Evolutionary conservation across 2,113 vertebrate genomes (phyloP), one percentile per base, ranked within the genome.

Genomic region (Sinocyclocheilus grahami): DNA sequence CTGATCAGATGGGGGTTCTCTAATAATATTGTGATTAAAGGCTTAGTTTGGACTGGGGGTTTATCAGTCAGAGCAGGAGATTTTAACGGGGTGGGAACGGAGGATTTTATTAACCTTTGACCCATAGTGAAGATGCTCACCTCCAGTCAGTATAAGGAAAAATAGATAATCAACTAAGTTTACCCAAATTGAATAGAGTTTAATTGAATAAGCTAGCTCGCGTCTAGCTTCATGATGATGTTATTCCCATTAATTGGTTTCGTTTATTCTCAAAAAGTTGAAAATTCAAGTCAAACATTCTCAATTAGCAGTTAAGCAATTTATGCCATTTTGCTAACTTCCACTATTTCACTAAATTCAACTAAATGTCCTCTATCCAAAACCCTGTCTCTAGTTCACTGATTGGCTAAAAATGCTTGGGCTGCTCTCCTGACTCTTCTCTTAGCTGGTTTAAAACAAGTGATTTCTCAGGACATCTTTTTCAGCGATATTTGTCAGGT

Each of bases 11-110:
- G 83, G 81, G 86, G 88, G 88, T 90, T 84, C 74, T 87, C 51
- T 51, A 71, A 89, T 88, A 90, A 90, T 89, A 89, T 90, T 92
- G 90, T 89, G 90, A 92, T 90, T 91, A 90, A 82, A 89, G 89
- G 91, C 90, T 90, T 81, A 63, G 58, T 24, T 81, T 92, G 87
- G 89, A 91, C 91, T 89, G 88, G 88, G 88, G 91, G 87, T 87
- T 93, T 92, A 93, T 92, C 91, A 89, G 71, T 83, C 80, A 53
- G 55, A 86, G 71, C 85, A 84, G 82, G 69, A 76, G 37, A 37
- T 37, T 37, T 37, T 37, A 37, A 37, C 37, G 37, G 69, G 65
- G 86, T 71, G 78, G 22, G 42, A 67, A 80, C 82, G 85, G 55
- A 76, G 82, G 82, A 88, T 90, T 90, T 90, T 87, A 89, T 88